Evolutionary conservation across 2,888 invertebrate genomes (phyloP).

Genomic region (Eurytoma adleriae): DNA sequence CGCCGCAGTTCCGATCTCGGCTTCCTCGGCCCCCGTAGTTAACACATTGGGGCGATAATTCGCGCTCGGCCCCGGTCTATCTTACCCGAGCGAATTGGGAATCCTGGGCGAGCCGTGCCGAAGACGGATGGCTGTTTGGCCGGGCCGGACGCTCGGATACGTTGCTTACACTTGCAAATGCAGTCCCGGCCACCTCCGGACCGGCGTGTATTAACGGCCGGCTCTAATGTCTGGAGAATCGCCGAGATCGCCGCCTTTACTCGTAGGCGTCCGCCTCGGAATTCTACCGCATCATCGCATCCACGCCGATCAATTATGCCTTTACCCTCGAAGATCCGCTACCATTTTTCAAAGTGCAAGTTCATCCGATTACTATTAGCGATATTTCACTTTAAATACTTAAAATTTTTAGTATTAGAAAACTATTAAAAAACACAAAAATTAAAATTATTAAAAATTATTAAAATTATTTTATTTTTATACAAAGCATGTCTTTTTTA

Average conservation of each 20-base stretch:
- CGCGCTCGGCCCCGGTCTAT: not conserved
- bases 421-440: too few relatives aligned
- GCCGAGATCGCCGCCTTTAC: not conserved
- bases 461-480: too few relatives aligned
- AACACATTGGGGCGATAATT: slow-evolving; percentile 19
- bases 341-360: too few relatives aligned
- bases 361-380: too few relatives aligned
- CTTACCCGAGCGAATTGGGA: not conserved
- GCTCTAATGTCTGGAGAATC: slow-evolving; percentile 48
- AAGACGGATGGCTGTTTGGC: slow-evolving; percentile 63
- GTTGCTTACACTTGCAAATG: slow-evolving; percentile 71
- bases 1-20: slow-evolving; percentile 33
- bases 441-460: too few relatives aligned
- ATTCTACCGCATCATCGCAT: slow-evolving; percentile 6
- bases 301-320: slow-evolving; percentile 31
- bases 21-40: not conserved
- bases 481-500: too few relatives aligned
- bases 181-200: slow-evolving; percentile 61
- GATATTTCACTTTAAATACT: too few relatives aligned
- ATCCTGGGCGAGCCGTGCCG: not conserved
- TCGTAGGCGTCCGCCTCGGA: not conserved
- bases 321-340: not conserved
- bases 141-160: slow-evolving; percentile 58
- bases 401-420: too few relatives aligned
- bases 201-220: slow-evolving; percentile 63